Evolutionary conservation across 2,888 invertebrate species (phyloP).

Genomic region (Reticulitermes lucifugus): DNA sequence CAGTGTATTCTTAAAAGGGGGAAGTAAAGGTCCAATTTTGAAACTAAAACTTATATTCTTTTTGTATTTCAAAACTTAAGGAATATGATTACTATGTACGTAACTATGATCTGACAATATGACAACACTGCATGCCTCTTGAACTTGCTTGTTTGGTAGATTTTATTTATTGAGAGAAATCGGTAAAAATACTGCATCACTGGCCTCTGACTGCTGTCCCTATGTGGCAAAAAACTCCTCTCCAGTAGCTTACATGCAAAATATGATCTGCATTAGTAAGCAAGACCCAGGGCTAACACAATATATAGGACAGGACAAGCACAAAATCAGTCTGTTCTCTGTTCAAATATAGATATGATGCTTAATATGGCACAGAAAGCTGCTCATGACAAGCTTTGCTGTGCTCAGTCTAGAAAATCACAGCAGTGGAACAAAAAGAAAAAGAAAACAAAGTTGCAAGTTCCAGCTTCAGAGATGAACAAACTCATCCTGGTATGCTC

Average conservation of each 20-base stretch:
- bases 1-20: background rate
- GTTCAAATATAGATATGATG: conserved; percentile 45
- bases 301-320: conserved; percentile 43
- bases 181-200: background rate
- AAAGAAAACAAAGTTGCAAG: conserved; percentile 14
- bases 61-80: background rate
- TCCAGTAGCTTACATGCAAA: conserved; percentile 8
- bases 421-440: conserved; percentile 68
- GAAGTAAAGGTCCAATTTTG: background rate
- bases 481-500: conserved; percentile 31
- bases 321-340: conserved; percentile 52
- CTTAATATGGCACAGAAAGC: conserved; percentile 45
- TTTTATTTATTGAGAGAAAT: background rate
- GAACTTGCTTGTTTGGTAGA: background rate
- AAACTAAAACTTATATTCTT: background rate
- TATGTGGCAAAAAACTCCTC: background rate
- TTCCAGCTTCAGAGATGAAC: conserved; percentile 40
- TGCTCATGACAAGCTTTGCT: conserved; percentile 37
- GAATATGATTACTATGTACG: background rate
- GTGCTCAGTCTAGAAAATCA: conserved; percentile 74
- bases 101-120: background rate
- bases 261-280: background rate
- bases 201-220: conserved; percentile 18
- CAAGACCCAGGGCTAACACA: conserved; percentile 40
- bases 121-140: background rate